phyloP scores from a whole-genome alignment of 2,888 invertebrate genomes.

The Lithosia quadra region DNA sequence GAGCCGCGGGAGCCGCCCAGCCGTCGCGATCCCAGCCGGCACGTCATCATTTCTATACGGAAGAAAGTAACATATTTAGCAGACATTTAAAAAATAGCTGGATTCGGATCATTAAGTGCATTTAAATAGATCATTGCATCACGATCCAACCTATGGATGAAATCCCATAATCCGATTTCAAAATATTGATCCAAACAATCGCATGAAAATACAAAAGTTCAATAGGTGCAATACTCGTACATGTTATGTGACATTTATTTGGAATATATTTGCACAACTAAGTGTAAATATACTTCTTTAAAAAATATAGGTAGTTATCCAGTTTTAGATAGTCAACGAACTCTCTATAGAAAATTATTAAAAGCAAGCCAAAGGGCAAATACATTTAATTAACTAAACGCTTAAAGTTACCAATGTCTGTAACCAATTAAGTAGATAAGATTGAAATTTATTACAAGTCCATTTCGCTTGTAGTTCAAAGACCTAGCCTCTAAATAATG shows the following conservation, averaged over 20 bases:
- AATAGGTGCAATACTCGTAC: no score
- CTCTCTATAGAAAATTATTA: background rate
- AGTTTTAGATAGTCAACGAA: background rate
- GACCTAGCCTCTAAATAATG: conserved; percentile 56
- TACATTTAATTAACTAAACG: background rate
- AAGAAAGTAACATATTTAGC: conserved; percentile 24
- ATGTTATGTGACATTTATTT: no score
- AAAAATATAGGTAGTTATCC: no score
- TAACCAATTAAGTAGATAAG: conserved; percentile 50
- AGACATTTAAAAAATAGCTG: no score
- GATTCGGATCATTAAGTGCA: no score
- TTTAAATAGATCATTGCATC: no score
- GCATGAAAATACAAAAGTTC: no score
- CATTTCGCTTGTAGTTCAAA: conserved; percentile 50
- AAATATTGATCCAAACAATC: background rate
- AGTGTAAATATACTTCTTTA: no score
- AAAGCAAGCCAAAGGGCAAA: background rate
- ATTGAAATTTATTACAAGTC: conserved; percentile 49
- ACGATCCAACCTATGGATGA: no score
- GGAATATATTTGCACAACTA: no score
- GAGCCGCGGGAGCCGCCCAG: conserved; percentile 86
- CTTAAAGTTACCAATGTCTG: conserved; percentile 21
- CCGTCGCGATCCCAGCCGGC: conserved; percentile 91
- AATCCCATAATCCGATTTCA: background rate
- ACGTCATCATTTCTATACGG: conserved; percentile 91